phyloP scores from a whole-genome alignment of 2,888 invertebrate species.

The Mellilla xanthometata region DNA sequence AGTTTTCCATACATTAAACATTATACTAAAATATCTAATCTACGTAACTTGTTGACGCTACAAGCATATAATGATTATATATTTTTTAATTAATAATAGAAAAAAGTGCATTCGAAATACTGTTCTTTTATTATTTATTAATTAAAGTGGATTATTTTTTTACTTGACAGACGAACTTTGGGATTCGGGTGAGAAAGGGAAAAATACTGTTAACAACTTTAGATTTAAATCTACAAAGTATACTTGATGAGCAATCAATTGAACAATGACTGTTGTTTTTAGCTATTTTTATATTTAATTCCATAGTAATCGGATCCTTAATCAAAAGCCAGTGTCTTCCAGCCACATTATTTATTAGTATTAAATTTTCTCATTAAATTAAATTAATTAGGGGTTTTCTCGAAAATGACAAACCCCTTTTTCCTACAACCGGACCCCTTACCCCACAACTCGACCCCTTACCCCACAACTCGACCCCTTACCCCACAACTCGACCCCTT shows the following conservation, averaged over 20 bases:
- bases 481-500: no score
- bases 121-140: slow-evolving; percentile 32
- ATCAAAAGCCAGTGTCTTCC: not conserved
- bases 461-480: no score
- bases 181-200: slow-evolving; percentile 9
- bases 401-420: no score
- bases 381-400: no score
- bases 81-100: slow-evolving; percentile 33
- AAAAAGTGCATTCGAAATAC: slow-evolving; percentile 48
- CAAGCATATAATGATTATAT: slow-evolving; percentile 38
- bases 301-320: no score
- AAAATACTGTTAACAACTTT: not conserved
- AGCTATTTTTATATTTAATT: not conserved
- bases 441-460: no score
- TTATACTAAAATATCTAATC: slow-evolving; percentile 39
- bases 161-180: slow-evolving; percentile 13
- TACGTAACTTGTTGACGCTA: slow-evolving; percentile 44
- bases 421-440: no score
- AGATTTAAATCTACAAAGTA: not conserved
- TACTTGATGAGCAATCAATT: slow-evolving; percentile 1
- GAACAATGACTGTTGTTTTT: slow-evolving; percentile 1
- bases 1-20: slow-evolving; percentile 35
- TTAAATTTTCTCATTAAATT: not conserved
- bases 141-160: slow-evolving; percentile 6
- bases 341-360: not conserved